These are phyloP conservation scores for Ceramica pisi DNA, from an alignment of 2,888 invertebrate species.

Conservation along the genomic window DNA sequence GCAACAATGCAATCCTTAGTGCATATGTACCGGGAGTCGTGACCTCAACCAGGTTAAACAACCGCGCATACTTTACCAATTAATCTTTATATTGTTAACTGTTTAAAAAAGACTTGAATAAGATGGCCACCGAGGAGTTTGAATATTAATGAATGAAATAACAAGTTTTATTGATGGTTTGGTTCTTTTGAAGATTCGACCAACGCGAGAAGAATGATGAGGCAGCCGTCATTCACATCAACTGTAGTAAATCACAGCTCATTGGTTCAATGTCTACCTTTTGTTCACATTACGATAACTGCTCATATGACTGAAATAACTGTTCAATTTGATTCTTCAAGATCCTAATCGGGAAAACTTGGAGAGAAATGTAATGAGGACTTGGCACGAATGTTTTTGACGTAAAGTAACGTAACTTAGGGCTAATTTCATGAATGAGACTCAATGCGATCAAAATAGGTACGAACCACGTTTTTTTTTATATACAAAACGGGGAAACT, in stretches of 20 bases:
- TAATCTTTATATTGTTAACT: not conserved
- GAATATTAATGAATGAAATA: not conserved
- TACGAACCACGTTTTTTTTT: too few species aligned
- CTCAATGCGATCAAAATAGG: too few species aligned
- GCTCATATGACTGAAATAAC: not conserved
- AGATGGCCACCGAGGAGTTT: not conserved
- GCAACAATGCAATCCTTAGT: not conserved
- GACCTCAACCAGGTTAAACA: not conserved
- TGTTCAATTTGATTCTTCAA: constrained; percentile 16
- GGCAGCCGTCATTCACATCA: not conserved
- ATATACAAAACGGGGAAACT: too few species aligned
- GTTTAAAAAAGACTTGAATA: not conserved
- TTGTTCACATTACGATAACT: not conserved
- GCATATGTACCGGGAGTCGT: not conserved
- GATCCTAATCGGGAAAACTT: constrained; percentile 11
- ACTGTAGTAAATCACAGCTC: not conserved
- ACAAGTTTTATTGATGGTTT: not conserved
- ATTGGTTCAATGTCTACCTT: not conserved
- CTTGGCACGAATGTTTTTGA: too few species aligned
- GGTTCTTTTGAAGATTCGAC: not conserved
- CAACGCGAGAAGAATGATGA: not conserved
- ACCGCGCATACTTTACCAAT: not conserved
- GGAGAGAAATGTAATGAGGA: not conserved
- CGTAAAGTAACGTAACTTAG: too few species aligned
- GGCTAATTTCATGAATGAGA: too few species aligned